Evolutionary conservation across 2,797 vertebrate genomes (phyloP), one percentile per base, ranked within the genome.

Genomic region (Hydrolagus colliei): DNA sequence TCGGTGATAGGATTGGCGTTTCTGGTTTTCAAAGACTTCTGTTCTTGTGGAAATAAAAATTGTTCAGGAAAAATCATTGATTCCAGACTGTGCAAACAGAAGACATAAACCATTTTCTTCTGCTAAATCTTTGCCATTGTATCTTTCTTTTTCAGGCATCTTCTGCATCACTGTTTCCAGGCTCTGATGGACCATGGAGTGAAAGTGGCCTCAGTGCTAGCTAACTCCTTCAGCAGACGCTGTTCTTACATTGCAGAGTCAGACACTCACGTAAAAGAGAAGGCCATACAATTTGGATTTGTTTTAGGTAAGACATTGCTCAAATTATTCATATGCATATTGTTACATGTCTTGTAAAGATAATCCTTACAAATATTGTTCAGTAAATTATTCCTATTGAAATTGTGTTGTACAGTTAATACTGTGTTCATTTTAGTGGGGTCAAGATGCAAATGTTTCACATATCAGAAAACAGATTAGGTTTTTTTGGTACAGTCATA

Each of bases 131-230:
- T 13, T 67, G 9, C 18, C 32, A 61, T 63, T 73, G 27, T 27
- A 27, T 27, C 32, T 68, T 85, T 89, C 18, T 87, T 72, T 90
- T 90, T 59, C 91, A 99, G 98, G 89, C 98, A 99, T 91, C 95
- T 99, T 79, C 95, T 99, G 89, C 98, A 99, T 92, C 98, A 99
- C 92, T 99, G 98, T 90, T 99, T 99, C 89, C 98, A 99, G 92
- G 98, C 98, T 84, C 90, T 99, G 87, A 99, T 99, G 98, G 98
- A 99, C 91, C 98, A 99, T 62, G 98, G 98, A 63, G 98, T 99
- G 85, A 99, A 99, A 91, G 98, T 99, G 80, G 97, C 98, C 87
- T 99, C 98, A 7, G 97, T 99, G 20, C 90, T 99, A 90, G 98
- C 98, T 67, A 98, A 96, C 90, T 99, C 98, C 67, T 99, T 99